A percentile compares a stretch with the other conserved stretches of the same genome.
Evolutionary conservation across 2,888 invertebrate genomes (phyloP).

Genomic region (Drosophila dives): DNA sequence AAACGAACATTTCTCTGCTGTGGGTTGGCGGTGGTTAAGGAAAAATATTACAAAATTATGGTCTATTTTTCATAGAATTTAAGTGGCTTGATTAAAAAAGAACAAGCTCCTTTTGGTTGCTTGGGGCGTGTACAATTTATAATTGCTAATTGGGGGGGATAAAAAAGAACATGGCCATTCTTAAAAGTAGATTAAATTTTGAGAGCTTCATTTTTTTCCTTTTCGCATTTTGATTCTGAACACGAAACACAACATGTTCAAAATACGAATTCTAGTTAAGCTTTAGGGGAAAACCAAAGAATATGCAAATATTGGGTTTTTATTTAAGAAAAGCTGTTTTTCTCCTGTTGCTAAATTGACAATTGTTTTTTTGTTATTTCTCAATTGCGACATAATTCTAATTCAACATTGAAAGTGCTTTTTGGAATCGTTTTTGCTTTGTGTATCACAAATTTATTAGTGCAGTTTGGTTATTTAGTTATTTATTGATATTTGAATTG

Average conservation of each 20-base stretch:
- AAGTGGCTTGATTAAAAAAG: conserved; percentile 46
- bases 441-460: neutral
- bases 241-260: neutral
- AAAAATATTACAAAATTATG: conserved; percentile 49
- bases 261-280: neutral
- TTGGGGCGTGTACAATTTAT: conserved; percentile 26
- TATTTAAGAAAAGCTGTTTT: neutral
- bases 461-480: neutral
- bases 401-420: neutral
- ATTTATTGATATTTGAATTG: neutral
- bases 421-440: neutral
- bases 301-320: neutral
- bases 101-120: neutral
- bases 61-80: conserved; percentile 50
- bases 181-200: conserved; percentile 1
- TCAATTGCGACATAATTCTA: neutral
- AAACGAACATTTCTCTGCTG: conserved; percentile 45
- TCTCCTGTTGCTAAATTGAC: neutral
- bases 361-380: neutral
- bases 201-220: neutral
- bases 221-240: neutral
- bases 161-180: conserved; percentile 2
- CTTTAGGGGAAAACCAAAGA: neutral
- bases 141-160: conserved; percentile 30
- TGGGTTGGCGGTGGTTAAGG: neutral